phyloP scores from a whole-genome alignment of 2,888 invertebrate genomes.

The Torymus auratus region DNA sequence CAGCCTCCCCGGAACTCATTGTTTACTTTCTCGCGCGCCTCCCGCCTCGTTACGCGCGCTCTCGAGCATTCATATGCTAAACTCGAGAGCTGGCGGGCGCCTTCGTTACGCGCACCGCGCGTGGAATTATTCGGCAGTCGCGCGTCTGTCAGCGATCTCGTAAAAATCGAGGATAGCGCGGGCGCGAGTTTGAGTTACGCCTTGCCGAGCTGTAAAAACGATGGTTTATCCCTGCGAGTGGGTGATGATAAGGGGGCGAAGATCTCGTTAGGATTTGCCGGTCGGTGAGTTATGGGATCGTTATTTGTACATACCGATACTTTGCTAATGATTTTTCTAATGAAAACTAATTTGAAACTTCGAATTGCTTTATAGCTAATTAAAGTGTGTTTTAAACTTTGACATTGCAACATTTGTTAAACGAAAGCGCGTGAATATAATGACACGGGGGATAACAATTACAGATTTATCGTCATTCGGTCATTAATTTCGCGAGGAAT shows the following conservation, averaged over 20 bases:
- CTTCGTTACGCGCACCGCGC: constrained; percentile 15
- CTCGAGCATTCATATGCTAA: constrained; percentile 43
- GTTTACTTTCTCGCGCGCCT: constrained; percentile 23
- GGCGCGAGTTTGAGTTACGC: constrained; percentile 59
- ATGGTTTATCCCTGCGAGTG: neutral
- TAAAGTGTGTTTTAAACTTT: constrained; percentile 15
- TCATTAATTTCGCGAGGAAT: constrained; percentile 23
- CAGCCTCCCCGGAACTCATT: constrained; percentile 1
- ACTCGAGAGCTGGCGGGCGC: neutral
- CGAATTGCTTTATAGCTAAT: no score
- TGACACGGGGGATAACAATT: constrained; percentile 3
- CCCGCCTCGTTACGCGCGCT: constrained; percentile 10
- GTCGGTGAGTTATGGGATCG: no score
- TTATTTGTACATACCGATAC: no score
- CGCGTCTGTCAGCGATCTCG: constrained; percentile 63
- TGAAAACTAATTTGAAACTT: no score
- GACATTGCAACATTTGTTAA: neutral
- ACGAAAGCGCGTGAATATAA: constrained; percentile 5
- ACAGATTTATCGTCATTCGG: constrained; percentile 25
- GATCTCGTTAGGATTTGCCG: no score
- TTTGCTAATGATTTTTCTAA: no score
- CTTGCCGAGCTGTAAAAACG: neutral
- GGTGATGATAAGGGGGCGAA: no score
- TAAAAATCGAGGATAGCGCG: constrained; percentile 61
- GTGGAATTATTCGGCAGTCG: constrained; percentile 28